phyloP scores from a whole-genome alignment of 2,888 invertebrate species.

The Eilema depressum region DNA sequence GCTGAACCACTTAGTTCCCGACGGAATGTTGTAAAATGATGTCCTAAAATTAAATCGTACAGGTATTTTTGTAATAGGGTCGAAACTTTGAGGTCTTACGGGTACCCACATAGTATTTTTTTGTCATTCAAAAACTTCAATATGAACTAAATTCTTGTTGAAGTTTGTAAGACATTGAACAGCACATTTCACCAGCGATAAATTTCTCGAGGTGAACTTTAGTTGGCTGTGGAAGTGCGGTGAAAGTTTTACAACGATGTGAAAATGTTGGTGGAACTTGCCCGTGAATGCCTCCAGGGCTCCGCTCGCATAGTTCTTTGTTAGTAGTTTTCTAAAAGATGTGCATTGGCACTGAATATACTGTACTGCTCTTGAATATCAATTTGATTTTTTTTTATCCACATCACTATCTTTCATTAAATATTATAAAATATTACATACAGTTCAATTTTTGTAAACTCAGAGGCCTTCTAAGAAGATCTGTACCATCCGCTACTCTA shows the following conservation, averaged over 20 bases:
- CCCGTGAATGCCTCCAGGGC: background rate
- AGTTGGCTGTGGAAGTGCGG: background rate
- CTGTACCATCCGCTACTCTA: too few relatives aligned
- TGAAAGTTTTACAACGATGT: conserved; percentile 2
- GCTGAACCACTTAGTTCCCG: too few relatives aligned
- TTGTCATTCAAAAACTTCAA: background rate
- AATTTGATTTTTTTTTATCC: too few relatives aligned
- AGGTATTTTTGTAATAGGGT: too few relatives aligned
- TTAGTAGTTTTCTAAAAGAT: conserved; percentile 4
- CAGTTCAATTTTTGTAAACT: too few relatives aligned
- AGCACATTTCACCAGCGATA: background rate
- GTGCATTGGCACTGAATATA: background rate
- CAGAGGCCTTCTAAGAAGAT: too few relatives aligned
- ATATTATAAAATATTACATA: too few relatives aligned
- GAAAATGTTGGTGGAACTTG: conserved; percentile 5
- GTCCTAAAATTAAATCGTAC: too few relatives aligned
- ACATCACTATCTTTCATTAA: too few relatives aligned
- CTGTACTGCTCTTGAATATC: too few relatives aligned
- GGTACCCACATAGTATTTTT: background rate
- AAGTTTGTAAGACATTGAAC: conserved; percentile 1
- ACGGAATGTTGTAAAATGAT: too few relatives aligned
- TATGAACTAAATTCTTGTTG: background rate
- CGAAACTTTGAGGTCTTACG: too few relatives aligned
- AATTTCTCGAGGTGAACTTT: background rate
- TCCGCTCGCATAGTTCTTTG: background rate